phyloP scores from a whole-genome alignment of 2,113 vertebrate species.

The Haemorhous mexicanus region DNA sequence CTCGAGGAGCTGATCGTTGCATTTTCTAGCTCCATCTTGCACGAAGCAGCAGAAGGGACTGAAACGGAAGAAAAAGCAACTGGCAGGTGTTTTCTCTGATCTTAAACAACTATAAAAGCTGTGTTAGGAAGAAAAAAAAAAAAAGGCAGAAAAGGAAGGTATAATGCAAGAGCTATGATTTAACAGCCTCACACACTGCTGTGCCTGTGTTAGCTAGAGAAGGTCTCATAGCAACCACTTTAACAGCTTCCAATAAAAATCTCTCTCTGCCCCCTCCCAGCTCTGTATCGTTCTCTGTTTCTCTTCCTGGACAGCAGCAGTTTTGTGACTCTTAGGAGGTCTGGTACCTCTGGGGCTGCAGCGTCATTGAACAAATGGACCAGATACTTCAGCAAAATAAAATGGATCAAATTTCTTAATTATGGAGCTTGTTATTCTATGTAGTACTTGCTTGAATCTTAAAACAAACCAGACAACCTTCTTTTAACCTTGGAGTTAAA shows the following conservation, averaged over 20 bases:
- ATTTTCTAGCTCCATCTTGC: constrained; percentile 72
- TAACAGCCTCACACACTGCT: constrained; percentile 56
- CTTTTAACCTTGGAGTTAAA: neutral
- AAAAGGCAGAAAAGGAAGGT: constrained; percentile 16
- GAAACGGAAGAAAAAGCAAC: constrained; percentile 35
- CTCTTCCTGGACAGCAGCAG: constrained; percentile 27
- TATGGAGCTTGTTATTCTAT: neutral
- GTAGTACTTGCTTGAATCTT: neutral
- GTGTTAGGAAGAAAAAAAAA: neutral
- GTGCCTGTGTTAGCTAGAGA: constrained; percentile 60
- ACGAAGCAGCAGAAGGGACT: neutral
- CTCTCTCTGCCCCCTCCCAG: constrained; percentile 64
- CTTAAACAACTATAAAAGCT: constrained; percentile 66
- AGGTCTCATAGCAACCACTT: constrained; percentile 81
- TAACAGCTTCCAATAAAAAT: constrained; percentile 79
- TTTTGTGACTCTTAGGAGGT: neutral
- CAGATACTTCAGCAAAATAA: neutral
- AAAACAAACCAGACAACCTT: neutral
- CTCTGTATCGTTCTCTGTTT: constrained; percentile 24
- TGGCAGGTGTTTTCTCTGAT: constrained; percentile 59
- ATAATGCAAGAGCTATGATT: constrained; percentile 51
- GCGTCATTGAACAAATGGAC: neutral
- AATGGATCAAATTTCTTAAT: neutral
- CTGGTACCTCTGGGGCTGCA: constrained; percentile 1
- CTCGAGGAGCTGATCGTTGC: constrained; percentile 50